A percentile compares a stretch with the other conserved stretches of the same genome.
Evolutionary conservation across 1,140 invertebrate genomes (phyloP).

Genomic region (Oryctes rhinoceros): DNA sequence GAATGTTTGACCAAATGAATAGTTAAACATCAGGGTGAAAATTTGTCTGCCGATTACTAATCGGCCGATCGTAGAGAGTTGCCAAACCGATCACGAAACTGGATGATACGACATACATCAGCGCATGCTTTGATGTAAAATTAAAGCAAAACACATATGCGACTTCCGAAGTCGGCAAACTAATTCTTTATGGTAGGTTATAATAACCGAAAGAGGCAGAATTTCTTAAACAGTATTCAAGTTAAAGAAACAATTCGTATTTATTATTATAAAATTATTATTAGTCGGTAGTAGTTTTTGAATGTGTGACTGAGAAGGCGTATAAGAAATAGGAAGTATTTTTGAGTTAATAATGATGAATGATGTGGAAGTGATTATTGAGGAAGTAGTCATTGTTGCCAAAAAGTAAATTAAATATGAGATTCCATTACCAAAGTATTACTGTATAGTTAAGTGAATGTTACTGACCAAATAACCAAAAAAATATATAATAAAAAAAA

Average conservation of each 20-base stretch:
- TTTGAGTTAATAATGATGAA: constrained; percentile 30
- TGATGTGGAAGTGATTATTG: constrained; percentile 39
- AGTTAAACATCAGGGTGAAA: constrained; percentile 58
- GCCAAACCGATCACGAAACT: constrained; percentile 16
- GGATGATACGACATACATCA: not conserved
- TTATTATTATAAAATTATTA: constrained; percentile 38
- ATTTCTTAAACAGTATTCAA: constrained; percentile 42
- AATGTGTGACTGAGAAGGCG: not conserved
- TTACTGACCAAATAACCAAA: constrained; percentile 57
- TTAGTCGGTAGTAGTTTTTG: constrained; percentile 25
- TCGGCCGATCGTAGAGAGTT: not conserved
- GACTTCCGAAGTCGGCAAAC: not conserved
- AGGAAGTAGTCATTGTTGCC: constrained; percentile 59
- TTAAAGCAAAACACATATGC: constrained; percentile 19
- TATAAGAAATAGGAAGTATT: constrained; percentile 29
- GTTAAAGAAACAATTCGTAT: constrained; percentile 35
- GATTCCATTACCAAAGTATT: constrained; percentile 62
- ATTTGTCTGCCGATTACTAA: constrained; percentile 42
- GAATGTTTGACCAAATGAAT: constrained; percentile 68
- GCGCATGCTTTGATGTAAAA: not conserved
- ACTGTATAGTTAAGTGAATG: constrained; percentile 55
- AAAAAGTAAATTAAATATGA: constrained; percentile 56
- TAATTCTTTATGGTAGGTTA: constrained; percentile 50
- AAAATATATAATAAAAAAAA: constrained; percentile 49
- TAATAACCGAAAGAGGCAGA: constrained; percentile 51